Conservation (phyloP, 2,888 invertebrate species). For the Cloeon dipterum region DNA sequence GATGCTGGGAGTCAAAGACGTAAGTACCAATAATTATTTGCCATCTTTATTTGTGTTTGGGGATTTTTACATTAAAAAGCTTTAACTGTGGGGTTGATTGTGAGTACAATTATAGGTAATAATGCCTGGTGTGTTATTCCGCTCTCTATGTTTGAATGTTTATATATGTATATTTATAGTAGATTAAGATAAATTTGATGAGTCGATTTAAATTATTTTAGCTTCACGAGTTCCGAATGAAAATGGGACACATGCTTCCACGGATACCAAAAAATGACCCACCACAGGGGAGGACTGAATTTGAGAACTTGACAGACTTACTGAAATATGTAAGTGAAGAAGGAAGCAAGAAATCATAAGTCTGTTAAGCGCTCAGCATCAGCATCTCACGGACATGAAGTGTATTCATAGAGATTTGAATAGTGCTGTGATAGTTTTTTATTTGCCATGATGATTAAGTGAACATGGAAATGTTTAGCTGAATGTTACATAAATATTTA, state of each 20-base stretch:
- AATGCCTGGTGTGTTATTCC: too few species aligned
- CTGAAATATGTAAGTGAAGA: slow-evolving; percentile 37
- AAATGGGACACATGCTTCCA: slow-evolving; percentile 57
- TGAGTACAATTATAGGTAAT: too few species aligned
- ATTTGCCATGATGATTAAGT: too few species aligned
- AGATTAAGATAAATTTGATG: too few species aligned
- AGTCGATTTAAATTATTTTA: too few species aligned
- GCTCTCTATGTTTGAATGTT: too few species aligned
- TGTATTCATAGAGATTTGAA: background rate
- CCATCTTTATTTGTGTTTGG: slow-evolving; percentile 2
- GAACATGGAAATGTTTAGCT: background rate
- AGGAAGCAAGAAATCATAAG: background rate
- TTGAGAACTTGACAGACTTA: slow-evolving; percentile 61
- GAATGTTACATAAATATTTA: background rate
- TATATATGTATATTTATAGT: too few species aligned
- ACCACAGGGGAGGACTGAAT: slow-evolving; percentile 65
- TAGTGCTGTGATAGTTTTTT: background rate
- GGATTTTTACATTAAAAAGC: slow-evolving; percentile 1
- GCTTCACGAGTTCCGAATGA: slow-evolving; percentile 61
- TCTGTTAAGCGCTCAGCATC: too few species aligned
- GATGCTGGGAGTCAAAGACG: slow-evolving; percentile 62
- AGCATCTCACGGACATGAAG: background rate
- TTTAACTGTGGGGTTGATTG: too few species aligned
- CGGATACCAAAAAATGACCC: slow-evolving; percentile 51
- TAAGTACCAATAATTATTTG: slow-evolving; percentile 20